These are phyloP conservation scores for Nemotelus nigrinus DNA, from an alignment of 2,888 invertebrate species.

Conservation along the genomic window DNA sequence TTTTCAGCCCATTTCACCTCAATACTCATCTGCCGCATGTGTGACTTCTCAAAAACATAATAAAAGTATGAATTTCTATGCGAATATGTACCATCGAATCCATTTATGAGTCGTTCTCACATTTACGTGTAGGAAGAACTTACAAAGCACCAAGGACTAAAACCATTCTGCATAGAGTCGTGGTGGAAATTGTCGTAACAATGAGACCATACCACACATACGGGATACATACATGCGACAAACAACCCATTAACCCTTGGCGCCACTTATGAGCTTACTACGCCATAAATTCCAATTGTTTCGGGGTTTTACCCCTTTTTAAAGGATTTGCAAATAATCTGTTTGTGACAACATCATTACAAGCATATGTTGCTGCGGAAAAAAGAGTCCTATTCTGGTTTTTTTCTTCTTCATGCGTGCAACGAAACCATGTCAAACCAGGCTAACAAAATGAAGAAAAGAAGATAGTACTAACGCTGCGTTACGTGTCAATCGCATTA, in stretches of 20 bases:
- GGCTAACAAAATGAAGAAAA: neutral
- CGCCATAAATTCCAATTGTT: constrained; percentile 43
- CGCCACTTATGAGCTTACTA: constrained; percentile 37
- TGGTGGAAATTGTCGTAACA: no score
- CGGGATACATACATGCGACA: neutral
- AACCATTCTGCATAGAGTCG: no score
- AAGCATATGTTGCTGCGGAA: constrained; percentile 27
- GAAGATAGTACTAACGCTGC: neutral
- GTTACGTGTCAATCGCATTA: constrained; percentile 33
- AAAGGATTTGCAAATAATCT: constrained; percentile 43
- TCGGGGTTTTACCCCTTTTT: constrained; percentile 44
- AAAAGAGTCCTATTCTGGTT: constrained; percentile 25
- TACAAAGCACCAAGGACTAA: no score
- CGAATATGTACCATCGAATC: neutral
- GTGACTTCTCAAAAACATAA: neutral
- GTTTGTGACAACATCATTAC: constrained; percentile 44
- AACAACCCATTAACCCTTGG: constrained; percentile 41
- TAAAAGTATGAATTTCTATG: neutral
- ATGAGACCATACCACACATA: neutral
- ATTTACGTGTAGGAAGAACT: no score
- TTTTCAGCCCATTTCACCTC: constrained; percentile 12
- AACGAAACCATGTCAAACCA: neutral
- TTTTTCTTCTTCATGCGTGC: neutral
- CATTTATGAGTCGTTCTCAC: neutral
- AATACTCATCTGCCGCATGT: neutral